Conservation (phyloP, 1,140 invertebrate genomes). For the Bombus waltoni region DNA sequence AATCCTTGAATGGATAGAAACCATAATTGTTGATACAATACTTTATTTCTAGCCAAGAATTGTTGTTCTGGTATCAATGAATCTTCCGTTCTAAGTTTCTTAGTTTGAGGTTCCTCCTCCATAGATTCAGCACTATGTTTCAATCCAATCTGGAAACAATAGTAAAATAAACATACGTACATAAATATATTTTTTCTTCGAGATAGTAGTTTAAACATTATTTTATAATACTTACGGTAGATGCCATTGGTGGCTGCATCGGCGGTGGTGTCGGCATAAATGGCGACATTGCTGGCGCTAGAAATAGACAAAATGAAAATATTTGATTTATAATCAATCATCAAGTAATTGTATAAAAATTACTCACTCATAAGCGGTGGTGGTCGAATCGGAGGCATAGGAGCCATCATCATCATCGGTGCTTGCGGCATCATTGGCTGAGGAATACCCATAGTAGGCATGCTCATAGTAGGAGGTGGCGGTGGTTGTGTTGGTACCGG, state of each 20-base stretch:
- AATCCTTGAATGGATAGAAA: not conserved
- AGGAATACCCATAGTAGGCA: slow-evolving; percentile 84
- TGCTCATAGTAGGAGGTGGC: slow-evolving; percentile 78
- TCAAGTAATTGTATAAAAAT: not conserved
- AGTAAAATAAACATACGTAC: not conserved
- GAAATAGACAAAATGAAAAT: slow-evolving; percentile 64
- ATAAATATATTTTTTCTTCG: not conserved
- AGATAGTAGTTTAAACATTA: not conserved
- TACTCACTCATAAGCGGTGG: slow-evolving; percentile 85
- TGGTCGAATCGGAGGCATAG: slow-evolving; percentile 86
- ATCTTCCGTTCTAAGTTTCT: slow-evolving; percentile 96
- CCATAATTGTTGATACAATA: slow-evolving; percentile 40
- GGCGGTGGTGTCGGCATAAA: slow-evolving; percentile 80
- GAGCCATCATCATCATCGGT: slow-evolving; percentile 87
- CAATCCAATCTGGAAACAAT: slow-evolving; percentile 74
- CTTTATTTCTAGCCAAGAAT: slow-evolving; percentile 89
- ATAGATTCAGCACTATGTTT: slow-evolving; percentile 82
- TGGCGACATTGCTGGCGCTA: slow-evolving; percentile 82
- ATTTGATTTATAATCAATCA: slow-evolving; percentile 3
- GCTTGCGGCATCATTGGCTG: slow-evolving; percentile 84
- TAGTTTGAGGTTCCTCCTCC: slow-evolving; percentile 93
- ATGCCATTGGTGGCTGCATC: slow-evolving; percentile 78
- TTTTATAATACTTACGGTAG: slow-evolving; percentile 66
- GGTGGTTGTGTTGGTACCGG: slow-evolving; percentile 76
- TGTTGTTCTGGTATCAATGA: slow-evolving; percentile 93